Evolutionary conservation across 2,113 vertebrate genomes (phyloP).

Genomic region (Prochilodus magdalenae): DNA sequence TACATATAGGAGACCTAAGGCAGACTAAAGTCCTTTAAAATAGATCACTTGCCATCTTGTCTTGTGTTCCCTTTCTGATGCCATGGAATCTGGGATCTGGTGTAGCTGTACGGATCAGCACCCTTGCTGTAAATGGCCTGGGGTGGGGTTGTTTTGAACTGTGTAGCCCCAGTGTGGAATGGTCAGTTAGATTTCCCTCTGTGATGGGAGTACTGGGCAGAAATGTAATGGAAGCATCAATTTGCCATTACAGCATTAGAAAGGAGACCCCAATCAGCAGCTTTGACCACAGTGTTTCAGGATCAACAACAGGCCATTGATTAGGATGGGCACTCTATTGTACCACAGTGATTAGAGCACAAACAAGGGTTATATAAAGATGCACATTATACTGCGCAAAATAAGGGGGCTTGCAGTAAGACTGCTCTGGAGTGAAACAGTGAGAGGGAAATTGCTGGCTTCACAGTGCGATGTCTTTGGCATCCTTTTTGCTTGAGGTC

Average conservation of each 20-base stretch:
- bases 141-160: neutral
- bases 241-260: slow-evolving; percentile 17
- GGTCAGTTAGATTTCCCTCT: neutral
- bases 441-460: too few species aligned
- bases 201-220: neutral
- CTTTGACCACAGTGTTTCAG: neutral
- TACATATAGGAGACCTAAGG: slow-evolving; percentile 34
- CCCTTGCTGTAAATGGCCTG: neutral
- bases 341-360: slow-evolving; percentile 17
- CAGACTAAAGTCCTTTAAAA: slow-evolving; percentile 56
- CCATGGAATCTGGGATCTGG: neutral
- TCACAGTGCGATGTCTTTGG: too few species aligned
- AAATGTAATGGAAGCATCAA: neutral
- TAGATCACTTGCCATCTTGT: slow-evolving; percentile 40
- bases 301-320: slow-evolving; percentile 14
- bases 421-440: too few species aligned
- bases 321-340: slow-evolving; percentile 23
- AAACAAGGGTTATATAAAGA: slow-evolving; percentile 25
- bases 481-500: too few species aligned
- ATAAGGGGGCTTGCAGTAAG: too few species aligned
- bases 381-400: slow-evolving; percentile 1
- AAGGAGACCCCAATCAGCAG: slow-evolving; percentile 28
- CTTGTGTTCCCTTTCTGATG: slow-evolving; percentile 31
- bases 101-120: neutral
- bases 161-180: neutral